Conservation (phyloP, 2,888 invertebrate species). For the Ennomos fuscantarius region DNA sequence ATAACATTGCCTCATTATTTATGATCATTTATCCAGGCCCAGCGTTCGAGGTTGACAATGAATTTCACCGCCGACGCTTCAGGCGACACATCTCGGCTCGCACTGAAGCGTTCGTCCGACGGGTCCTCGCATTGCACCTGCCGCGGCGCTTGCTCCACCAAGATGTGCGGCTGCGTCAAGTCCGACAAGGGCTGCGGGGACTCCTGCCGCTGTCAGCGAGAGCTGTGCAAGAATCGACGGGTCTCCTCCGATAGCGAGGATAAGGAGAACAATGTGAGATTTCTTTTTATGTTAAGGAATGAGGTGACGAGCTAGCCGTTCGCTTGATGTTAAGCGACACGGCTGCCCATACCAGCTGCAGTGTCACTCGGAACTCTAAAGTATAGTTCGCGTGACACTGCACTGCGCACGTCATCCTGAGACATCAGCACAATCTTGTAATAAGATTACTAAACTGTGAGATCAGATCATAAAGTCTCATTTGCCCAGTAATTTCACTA, state of each 20-base stretch:
- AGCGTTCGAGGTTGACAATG: conserved; percentile 71
- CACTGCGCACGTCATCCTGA: too few species aligned
- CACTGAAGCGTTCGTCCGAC: conserved; percentile 83
- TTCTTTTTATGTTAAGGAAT: too few species aligned
- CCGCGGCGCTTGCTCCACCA: conserved; percentile 84
- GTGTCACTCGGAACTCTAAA: too few species aligned
- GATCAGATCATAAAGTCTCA: too few species aligned
- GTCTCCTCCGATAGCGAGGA: conserved; percentile 63
- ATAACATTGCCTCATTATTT: too few species aligned
- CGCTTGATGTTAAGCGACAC: too few species aligned
- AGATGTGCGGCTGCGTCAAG: conserved; percentile 86
- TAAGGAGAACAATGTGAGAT: conserved; percentile 62
- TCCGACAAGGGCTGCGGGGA: conserved; percentile 67
- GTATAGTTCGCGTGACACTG: too few species aligned
- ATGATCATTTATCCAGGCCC: conserved; percentile 53
- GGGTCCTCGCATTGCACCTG: conserved; percentile 86
- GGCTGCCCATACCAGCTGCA: too few species aligned
- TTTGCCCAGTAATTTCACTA: too few species aligned
- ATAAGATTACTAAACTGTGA: too few species aligned
- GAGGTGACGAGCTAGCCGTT: too few species aligned
- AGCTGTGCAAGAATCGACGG: conserved; percentile 68
- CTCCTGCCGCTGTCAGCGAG: conserved; percentile 82
- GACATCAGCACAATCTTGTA: too few species aligned
- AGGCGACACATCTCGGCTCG: conserved; percentile 40
- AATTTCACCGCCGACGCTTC: conserved; percentile 61